Percentiles rank a stretch among this genome's conserved stretches.
phyloP scores from a whole-genome alignment of 2,797 vertebrate genomes.

The Mormyrus proboscirostris region DNA sequence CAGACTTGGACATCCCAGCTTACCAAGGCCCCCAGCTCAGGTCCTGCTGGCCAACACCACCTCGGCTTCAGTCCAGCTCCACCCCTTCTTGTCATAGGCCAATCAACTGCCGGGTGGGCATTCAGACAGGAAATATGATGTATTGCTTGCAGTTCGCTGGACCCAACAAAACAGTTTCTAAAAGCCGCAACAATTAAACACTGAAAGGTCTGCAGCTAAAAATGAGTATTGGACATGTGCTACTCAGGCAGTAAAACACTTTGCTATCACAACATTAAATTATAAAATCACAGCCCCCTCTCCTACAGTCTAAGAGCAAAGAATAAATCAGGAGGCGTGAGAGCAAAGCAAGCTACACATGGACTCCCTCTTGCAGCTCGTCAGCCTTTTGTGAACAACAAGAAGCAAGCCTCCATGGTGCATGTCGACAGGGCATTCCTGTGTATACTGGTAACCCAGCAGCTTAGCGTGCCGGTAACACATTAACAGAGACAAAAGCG shows the following conservation, averaged over 20 bases:
- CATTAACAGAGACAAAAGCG: not conserved
- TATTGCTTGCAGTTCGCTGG: not conserved
- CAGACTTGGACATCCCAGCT: conserved; percentile 30
- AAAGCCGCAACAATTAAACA: not conserved
- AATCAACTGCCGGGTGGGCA: conserved; percentile 3
- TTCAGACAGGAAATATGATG: conserved; percentile 11
- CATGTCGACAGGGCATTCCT: not conserved
- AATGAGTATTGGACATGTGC: not conserved
- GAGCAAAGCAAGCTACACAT: not conserved
- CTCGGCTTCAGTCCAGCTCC: conserved; percentile 40
- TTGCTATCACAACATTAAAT: not conserved
- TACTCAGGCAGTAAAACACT: not conserved
- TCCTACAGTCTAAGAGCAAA: not conserved
- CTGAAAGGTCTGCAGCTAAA: not conserved
- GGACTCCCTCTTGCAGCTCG: not conserved
- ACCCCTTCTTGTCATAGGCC: not conserved
- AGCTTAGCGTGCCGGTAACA: not conserved
- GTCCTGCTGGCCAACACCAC: conserved; percentile 39
- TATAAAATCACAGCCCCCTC: not conserved
- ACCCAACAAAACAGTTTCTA: not conserved
- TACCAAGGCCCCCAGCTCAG: conserved; percentile 39
- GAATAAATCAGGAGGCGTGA: not conserved
- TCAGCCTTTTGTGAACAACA: not conserved
- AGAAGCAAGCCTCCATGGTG: not conserved
- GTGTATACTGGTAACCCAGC: not conserved